Base-by-base conservation (phyloP, 2,888 invertebrate genomes). In the Mesorhabditis belari region DNA sequence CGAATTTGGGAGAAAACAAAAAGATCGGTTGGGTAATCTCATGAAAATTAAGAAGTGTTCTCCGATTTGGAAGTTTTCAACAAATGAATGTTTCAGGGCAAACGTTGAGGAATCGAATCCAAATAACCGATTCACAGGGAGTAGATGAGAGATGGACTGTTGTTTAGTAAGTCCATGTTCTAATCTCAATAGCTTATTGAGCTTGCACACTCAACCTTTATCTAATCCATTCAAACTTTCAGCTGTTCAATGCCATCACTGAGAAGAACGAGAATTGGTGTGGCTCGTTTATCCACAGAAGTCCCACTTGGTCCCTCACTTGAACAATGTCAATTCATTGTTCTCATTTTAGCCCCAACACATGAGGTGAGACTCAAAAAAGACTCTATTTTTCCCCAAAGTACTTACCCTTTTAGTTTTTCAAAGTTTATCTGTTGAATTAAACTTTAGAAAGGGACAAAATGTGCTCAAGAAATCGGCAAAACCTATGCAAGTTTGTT, bases 401-500 rank as follows among this genome's bases (percentile, higher is more conserved):
- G n/a, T n/a, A n/a, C n/a, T n/a, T n/a, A n/a, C n/a, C n/a, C n/a
- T n/a, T n/a, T n/a, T n/a, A n/a, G n/a, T n/a, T n/a, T n/a, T n/a
- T n/a, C n/a, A n/a, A n/a, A n/a, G n/a, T n/a, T n/a, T n/a, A n/a
- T n/a, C n/a, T n/a, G n/a, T n/a, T 35, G 12, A 35, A 35, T 35
- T 2, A 17, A 19, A 24, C 56, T 65, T 58, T 66, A 84, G 83
- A 85, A 84, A 81, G 81, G 79, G 54, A 83, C 84, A 3, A 84
- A 84, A 67, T 81, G 79, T 19, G 81, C 83, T 0, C 62, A 82
- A 57, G 84, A 85, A 70, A 83, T 82, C 3, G 83, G 82, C 2
- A 75, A 83, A 35, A 83, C 84, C 3, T 84, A 84, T 72, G 79
- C 81, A 1, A 83, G 84, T 0, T 65, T 85, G 19, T 80, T 84